A percentile compares a stretch with the other conserved stretches of the same genome.
phyloP scores from a whole-genome alignment of 2,113 vertebrate species.

The Callopanchax toddi region DNA sequence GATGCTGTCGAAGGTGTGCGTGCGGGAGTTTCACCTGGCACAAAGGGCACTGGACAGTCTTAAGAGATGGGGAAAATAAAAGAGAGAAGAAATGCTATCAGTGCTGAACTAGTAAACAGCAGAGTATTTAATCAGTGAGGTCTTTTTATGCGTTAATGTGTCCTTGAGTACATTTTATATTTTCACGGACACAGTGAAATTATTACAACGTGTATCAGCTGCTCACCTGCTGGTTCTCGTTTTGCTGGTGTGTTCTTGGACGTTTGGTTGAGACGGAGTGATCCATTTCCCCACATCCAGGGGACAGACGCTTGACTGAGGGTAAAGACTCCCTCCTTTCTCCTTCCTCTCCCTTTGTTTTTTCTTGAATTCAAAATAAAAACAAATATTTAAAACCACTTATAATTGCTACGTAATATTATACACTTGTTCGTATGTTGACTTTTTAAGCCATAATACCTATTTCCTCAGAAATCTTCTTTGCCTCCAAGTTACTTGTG shows the following conservation, averaged over 20 bases:
- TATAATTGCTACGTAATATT: background rate
- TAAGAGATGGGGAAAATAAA: constrained; percentile 7
- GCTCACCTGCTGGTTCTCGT: constrained; percentile 89
- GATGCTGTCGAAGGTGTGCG: constrained; percentile 92
- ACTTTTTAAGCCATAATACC: constrained; percentile 68
- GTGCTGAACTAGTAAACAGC: too few relatives aligned
- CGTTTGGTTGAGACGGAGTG: constrained; percentile 85
- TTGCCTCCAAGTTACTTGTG: constrained; percentile 79
- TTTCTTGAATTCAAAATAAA: constrained; percentile 70
- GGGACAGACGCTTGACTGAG: constrained; percentile 82
- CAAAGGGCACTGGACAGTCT: constrained; percentile 97
- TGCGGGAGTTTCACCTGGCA: constrained; percentile 95
- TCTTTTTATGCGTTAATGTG: background rate
- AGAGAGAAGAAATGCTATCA: too few relatives aligned
- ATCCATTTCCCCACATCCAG: constrained; percentile 82
- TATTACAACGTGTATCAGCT: constrained; percentile 12
- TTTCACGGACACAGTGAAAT: constrained; percentile 5
- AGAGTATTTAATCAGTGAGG: too few relatives aligned
- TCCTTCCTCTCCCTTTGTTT: constrained; percentile 80
- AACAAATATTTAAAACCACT: constrained; percentile 2
- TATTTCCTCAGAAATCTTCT: constrained; percentile 83
- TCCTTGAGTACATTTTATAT: background rate
- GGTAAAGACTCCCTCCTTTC: constrained; percentile 83
- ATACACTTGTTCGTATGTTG: background rate
- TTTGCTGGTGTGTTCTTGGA: constrained; percentile 87